Conservation (phyloP, 2,888 invertebrate genomes). For the Ophonus ardosiacus region DNA sequence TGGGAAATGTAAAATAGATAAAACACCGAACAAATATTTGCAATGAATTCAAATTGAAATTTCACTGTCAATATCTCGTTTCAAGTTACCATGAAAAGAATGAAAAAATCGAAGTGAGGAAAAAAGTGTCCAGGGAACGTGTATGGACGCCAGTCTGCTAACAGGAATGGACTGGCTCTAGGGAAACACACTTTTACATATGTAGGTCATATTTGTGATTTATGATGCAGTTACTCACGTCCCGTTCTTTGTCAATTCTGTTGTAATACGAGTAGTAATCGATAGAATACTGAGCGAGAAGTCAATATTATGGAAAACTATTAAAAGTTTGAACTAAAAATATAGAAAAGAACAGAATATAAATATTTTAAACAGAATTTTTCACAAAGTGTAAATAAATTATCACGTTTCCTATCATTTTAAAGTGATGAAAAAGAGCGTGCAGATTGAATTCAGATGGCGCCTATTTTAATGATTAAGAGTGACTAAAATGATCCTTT, state of each 20-base stretch:
- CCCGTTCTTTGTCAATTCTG: neutral
- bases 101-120: conserved; percentile 3
- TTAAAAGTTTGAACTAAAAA: no score
- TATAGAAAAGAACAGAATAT: no score
- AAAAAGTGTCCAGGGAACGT: conserved; percentile 11
- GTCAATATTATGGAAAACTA: neutral
- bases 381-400: no score
- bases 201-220: conserved; percentile 40
- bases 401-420: no score
- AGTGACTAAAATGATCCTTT: no score
- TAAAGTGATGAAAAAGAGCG: no score
- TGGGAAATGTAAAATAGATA: neutral
- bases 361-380: no score
- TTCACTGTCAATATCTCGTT: neutral
- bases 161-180: conserved; percentile 3
- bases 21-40: neutral
- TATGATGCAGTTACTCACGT: neutral
- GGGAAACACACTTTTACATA: conserved; percentile 38
- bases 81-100: neutral
- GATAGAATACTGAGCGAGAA: neutral
- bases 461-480: no score
- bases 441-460: no score
- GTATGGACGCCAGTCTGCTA: neutral
- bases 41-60: neutral
- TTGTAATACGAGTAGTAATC: neutral